Evolutionary conservation across 2,113 vertebrate species (phyloP), one percentile per base, ranked within the genome.

Genomic region (Neofelis nebulosa): DNA sequence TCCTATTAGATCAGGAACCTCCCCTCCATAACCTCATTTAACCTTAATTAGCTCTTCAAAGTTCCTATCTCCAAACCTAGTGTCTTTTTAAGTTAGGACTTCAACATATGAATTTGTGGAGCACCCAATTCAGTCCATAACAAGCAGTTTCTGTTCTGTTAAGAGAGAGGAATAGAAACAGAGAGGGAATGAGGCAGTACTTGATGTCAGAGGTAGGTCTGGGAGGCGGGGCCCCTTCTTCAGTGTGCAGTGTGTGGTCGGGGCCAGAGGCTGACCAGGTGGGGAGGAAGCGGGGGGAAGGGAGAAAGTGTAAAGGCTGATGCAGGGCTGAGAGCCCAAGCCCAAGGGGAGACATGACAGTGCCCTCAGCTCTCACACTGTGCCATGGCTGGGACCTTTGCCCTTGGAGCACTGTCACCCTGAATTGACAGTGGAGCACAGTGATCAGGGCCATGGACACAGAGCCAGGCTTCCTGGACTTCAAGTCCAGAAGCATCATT

Each of bases 221-320:
- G n/a, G 36, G 18, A 21, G 15, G 5, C 27, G 63, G 57, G 45
- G 4, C 63, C 52, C 29, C 74, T 66, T 73, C 63, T 18, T 66
- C 68, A 5, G 73, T 45, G 31, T 89, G 45, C 29, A 41, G 79
- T 36, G 23, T 38, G 9, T 74, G 61, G 6, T 80, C 48, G 81
- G 25, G 21, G 8, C 41, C 45, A 73, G 48, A 36, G 11, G 3
- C 74, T 69, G 19, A 63, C 48, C 36, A 74, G 82, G 16, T 9
- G 2, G 80, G 48, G 9, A n/a, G 31, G 50, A 21, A 10, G 41
- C 2, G 38, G 55, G 1, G 14, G 1, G 14, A 6, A 4, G 18
- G 38, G 57, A 50, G 31, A 45, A 68, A 79, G 55, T 76, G 36
- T 63, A 29, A n/a, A 41, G 73, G 11, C 69, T 4, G 45, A 55